phyloP scores from a whole-genome alignment of 1,140 invertebrate species.

The Drosophila sp. region DNA sequence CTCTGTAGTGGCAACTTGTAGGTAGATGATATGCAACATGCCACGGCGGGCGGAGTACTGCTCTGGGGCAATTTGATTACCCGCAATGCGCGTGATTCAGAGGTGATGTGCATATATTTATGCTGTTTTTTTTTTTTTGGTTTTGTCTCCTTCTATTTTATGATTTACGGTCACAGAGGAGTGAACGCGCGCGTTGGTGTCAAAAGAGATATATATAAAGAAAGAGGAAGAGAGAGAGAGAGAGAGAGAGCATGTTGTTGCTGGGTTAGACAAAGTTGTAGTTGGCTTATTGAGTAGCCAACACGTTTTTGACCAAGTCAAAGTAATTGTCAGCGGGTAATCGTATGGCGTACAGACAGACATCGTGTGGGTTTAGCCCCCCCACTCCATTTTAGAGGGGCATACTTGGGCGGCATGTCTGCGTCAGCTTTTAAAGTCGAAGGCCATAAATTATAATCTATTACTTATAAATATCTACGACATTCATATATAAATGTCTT shows the following conservation, averaged over 20 bases:
- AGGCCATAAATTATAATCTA: slow-evolving; percentile 18
- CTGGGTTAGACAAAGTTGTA: slow-evolving; percentile 2
- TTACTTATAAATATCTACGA: neutral
- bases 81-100: slow-evolving; percentile 50
- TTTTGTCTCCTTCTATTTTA: neutral
- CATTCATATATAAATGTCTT: too few species aligned
- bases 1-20: neutral
- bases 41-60: slow-evolving; percentile 7
- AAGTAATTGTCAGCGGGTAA: slow-evolving; percentile 43
- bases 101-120: slow-evolving; percentile 42
- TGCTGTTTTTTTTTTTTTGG: slow-evolving; percentile 2
- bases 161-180: slow-evolving; percentile 39
- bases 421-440: slow-evolving; percentile 8
- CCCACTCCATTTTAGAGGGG: neutral
- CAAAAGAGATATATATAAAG: neutral
- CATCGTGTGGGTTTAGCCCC: slow-evolving; percentile 35
- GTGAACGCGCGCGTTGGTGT: slow-evolving; percentile 31
- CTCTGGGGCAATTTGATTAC: slow-evolving; percentile 43
- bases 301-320: slow-evolving; percentile 18
- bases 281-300: slow-evolving; percentile 21
- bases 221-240: neutral
- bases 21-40: neutral
- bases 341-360: slow-evolving; percentile 12
- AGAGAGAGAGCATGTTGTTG: neutral
- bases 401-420: slow-evolving; percentile 6